Evolutionary conservation across 2,113 vertebrate species (phyloP).

Genomic region (Benitochromis conjunctus): DNA sequence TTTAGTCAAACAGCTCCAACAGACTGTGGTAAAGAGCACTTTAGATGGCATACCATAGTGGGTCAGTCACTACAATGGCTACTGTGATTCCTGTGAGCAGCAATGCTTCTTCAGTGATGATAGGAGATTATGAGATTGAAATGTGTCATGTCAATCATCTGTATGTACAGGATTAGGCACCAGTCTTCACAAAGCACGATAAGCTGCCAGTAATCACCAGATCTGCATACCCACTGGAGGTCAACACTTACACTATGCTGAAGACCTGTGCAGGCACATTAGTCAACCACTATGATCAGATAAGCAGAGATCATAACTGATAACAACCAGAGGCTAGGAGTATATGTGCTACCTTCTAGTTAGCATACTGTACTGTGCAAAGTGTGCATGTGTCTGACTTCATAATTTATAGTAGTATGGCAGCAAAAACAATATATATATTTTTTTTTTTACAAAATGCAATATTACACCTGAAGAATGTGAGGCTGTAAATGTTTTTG

Average conservation of each 20-base stretch:
- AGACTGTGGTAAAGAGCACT: not conserved
- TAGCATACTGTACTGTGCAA: not conserved
- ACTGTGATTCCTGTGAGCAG: not conserved
- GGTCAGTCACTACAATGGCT: not conserved
- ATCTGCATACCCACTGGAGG: not conserved
- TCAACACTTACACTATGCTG: not conserved
- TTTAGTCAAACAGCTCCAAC: not conserved
- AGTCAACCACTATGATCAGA: conserved; percentile 42
- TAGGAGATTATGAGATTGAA: conserved; percentile 48
- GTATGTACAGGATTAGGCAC: conserved; percentile 39
- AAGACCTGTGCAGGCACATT: conserved; percentile 10
- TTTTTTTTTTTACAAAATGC: not conserved
- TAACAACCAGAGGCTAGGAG: not conserved
- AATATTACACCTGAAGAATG: not conserved
- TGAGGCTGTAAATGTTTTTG: not conserved
- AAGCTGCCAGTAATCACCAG: conserved; percentile 23
- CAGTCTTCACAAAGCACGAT: conserved; percentile 40
- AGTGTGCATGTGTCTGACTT: not conserved
- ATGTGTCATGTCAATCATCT: conserved; percentile 43
- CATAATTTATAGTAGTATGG: not conserved
- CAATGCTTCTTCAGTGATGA: not conserved
- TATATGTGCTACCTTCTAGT: not conserved
- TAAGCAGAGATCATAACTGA: conserved; percentile 32
- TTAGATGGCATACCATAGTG: not conserved
- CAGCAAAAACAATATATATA: not conserved